These are phyloP conservation scores for Rhynchomys soricoides DNA, from an alignment of 2,113 vertebrate genomes.

Conservation along the genomic window DNA sequence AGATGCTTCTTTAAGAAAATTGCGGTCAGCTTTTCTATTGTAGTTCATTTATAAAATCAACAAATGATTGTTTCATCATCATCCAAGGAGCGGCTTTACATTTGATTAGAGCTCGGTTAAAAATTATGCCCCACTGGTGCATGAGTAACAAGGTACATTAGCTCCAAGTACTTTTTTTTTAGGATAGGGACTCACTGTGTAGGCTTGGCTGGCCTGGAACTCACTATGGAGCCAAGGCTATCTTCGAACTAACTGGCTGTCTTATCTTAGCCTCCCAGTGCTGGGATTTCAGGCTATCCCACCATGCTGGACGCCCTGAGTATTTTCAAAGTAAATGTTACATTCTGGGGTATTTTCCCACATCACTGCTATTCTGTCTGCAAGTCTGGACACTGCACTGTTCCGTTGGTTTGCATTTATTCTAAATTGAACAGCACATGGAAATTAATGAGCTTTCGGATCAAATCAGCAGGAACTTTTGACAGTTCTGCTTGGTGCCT, in stretches of 20 bases:
- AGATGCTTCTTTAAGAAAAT: background rate
- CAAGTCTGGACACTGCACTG: background rate
- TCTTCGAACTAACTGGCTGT: background rate
- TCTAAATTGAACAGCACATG: background rate
- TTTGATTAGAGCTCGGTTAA: constrained; percentile 3
- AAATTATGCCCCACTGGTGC: background rate
- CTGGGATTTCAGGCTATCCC: background rate
- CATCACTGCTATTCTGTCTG: background rate
- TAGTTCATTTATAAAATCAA: background rate
- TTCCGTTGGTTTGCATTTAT: background rate
- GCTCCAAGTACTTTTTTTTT: background rate
- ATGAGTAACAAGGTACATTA: background rate
- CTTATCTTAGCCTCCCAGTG: background rate
- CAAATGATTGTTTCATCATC: background rate
- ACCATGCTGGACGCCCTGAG: too few relatives aligned
- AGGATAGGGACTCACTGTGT: background rate
- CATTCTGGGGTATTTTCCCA: background rate
- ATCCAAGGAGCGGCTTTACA: background rate
- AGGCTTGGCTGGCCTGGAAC: background rate
- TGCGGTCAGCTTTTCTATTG: background rate
- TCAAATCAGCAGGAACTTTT: background rate
- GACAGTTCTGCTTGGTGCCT: background rate
- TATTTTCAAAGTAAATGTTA: background rate
- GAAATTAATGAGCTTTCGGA: background rate
- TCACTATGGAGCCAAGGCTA: background rate